phyloP scores from a whole-genome alignment of 1,140 invertebrate species.

The Hyles euphorbiae region DNA sequence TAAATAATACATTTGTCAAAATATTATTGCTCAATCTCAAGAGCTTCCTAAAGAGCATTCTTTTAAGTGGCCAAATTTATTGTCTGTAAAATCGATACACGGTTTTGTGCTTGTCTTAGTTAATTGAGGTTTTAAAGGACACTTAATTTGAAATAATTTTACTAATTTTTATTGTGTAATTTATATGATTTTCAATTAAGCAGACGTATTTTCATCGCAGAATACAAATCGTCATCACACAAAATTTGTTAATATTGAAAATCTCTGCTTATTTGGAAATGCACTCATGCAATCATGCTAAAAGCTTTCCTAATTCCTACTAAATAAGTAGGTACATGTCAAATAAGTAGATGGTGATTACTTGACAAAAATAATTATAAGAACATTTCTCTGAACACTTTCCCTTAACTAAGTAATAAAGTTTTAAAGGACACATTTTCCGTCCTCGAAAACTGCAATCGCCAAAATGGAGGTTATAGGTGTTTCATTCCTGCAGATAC shows the following conservation, averaged over 20 bases:
- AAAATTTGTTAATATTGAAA: no score
- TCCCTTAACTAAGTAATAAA: slow-evolving; percentile 42
- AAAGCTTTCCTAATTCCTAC: slow-evolving; percentile 64
- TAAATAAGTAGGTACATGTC: slow-evolving; percentile 53
- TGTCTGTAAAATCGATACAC: slow-evolving; percentile 2
- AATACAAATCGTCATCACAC: no score
- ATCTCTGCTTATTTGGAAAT: slow-evolving; percentile 33
- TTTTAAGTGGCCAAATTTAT: slow-evolving; percentile 11
- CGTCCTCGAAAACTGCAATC: slow-evolving; percentile 57
- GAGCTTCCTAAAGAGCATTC: slow-evolving; percentile 5
- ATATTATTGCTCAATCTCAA: slow-evolving; percentile 7
- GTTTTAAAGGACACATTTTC: slow-evolving; percentile 55
- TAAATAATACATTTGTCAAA: neutral
- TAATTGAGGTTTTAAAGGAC: neutral
- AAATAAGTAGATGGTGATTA: slow-evolving; percentile 60
- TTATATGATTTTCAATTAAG: neutral
- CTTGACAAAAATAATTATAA: slow-evolving; percentile 67
- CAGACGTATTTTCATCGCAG: neutral
- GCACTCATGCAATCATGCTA: slow-evolving; percentile 60
- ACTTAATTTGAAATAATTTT: neutral
- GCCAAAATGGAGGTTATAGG: slow-evolving; percentile 25
- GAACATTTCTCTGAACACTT: slow-evolving; percentile 58
- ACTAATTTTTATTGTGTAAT: neutral
- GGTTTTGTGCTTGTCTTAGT: slow-evolving; percentile 8
- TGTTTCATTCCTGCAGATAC: slow-evolving; percentile 29